These are phyloP conservation scores for Drosophila antonietae DNA, from an alignment of 2,888 invertebrate species.

Conservation along the genomic window DNA sequence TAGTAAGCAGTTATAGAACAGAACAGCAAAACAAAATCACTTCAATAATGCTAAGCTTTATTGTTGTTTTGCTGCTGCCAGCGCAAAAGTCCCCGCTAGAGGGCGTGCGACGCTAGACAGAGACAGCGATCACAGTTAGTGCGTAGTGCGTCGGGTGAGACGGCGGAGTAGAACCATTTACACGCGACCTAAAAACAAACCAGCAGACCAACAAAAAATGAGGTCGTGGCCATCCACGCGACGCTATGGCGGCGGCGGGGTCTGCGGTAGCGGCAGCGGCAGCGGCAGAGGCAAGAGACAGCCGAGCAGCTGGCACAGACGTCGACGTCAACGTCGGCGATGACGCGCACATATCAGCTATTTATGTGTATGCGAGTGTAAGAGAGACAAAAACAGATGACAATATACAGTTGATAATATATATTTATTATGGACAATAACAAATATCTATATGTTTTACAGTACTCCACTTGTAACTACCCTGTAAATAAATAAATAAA, in stretches of 20 bases:
- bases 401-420: neutral
- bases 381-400: conserved; percentile 1
- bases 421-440: neutral
- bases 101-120: neutral
- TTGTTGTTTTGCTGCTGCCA: conserved; percentile 4
- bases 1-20: conserved; percentile 14
- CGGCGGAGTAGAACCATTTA: conserved; percentile 38
- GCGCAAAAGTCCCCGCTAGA: neutral
- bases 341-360: conserved; percentile 39
- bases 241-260: conserved; percentile 22
- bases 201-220: conserved; percentile 58
- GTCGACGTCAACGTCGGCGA: conserved; percentile 19
- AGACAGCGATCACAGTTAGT: conserved; percentile 9
- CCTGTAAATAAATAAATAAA: neutral
- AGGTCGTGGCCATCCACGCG: conserved; percentile 70
- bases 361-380: conserved; percentile 14
- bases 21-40: conserved; percentile 17
- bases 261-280: neutral
- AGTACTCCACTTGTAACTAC: conserved; percentile 1
- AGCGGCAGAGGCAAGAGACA: conserved; percentile 1
- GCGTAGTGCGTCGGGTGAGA: neutral
- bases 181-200: conserved; percentile 74
- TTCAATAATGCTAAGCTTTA: conserved; percentile 1
- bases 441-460: neutral
- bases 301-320: conserved; percentile 37